Evolutionary conservation across 2,888 invertebrate species (phyloP).

Genomic region (Drosophila buzzatii): DNA sequence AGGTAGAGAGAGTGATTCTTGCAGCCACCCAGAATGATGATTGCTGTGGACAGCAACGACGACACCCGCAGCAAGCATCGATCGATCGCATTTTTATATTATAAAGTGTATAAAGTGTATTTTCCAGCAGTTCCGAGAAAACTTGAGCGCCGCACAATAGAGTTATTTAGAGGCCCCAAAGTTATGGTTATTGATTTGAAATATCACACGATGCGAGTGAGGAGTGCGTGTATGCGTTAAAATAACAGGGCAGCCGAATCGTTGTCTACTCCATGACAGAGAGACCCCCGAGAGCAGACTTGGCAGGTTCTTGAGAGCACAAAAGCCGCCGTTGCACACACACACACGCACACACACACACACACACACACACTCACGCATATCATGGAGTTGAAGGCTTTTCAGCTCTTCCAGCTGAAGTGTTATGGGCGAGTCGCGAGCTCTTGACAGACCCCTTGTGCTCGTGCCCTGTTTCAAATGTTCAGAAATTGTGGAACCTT

Average conservation of each 20-base stretch:
- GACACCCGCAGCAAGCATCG: slow-evolving; percentile 61
- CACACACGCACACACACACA: slow-evolving; percentile 10
- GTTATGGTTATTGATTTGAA: slow-evolving; percentile 81
- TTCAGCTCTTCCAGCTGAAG: slow-evolving; percentile 48
- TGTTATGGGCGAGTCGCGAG: slow-evolving; percentile 69
- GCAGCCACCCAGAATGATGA: slow-evolving; percentile 68
- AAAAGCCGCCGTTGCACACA: slow-evolving; percentile 57
- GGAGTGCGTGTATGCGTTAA: slow-evolving; percentile 61
- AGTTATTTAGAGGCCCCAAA: slow-evolving; percentile 75
- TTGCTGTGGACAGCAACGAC: slow-evolving; percentile 16
- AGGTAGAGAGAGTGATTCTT: background rate
- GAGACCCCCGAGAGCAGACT: slow-evolving; percentile 31
- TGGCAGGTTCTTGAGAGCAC: slow-evolving; percentile 58
- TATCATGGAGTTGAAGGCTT: slow-evolving; percentile 25
- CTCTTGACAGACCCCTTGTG: slow-evolving; percentile 78
- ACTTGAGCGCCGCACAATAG: slow-evolving; percentile 77
- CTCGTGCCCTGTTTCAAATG: slow-evolving; percentile 81
- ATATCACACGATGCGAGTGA: slow-evolving; percentile 63
- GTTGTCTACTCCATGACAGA: slow-evolving; percentile 50
- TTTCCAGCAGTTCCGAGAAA: slow-evolving; percentile 75
- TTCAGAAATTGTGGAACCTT: slow-evolving; percentile 78
- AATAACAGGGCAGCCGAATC: slow-evolving; percentile 69
- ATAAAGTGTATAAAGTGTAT: slow-evolving; percentile 19
- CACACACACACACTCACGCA: slow-evolving; percentile 6
- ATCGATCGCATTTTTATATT: slow-evolving; percentile 18